These are phyloP conservation scores for Polydrusus tereticollis DNA, from an alignment of 2,888 invertebrate species.

Conservation along the genomic window DNA sequence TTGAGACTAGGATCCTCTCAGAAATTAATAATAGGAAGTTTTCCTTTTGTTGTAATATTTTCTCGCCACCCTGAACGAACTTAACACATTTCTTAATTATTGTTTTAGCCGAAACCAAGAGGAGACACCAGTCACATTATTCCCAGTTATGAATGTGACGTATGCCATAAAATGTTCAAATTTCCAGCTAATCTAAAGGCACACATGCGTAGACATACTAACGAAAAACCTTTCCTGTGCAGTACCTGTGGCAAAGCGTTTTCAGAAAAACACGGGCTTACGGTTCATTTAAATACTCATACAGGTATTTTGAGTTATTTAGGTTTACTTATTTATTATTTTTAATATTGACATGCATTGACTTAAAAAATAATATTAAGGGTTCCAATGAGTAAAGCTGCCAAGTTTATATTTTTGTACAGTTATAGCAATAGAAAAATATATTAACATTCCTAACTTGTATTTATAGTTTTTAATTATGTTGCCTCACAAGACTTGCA, in stretches of 20 bases:
- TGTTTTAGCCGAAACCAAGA: conserved; percentile 42
- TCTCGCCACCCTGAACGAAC: too few relatives aligned
- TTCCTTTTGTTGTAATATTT: background rate
- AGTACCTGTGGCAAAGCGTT: conserved; percentile 60
- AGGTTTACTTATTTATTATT: background rate
- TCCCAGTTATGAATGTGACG: conserved; percentile 36
- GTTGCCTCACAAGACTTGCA: too few relatives aligned
- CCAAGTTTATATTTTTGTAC: too few relatives aligned
- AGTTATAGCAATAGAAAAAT: too few relatives aligned
- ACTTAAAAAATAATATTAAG: background rate
- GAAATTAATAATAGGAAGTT: background rate
- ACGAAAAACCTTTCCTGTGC: conserved; percentile 58
- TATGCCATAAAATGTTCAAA: conserved; percentile 47
- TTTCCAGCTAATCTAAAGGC: conserved; percentile 42
- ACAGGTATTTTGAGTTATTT: conserved; percentile 29
- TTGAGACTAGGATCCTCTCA: too few relatives aligned
- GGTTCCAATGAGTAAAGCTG: background rate
- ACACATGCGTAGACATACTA: conserved; percentile 37
- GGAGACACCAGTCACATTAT: conserved; percentile 39
- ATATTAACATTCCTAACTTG: too few relatives aligned
- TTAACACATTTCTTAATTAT: background rate
- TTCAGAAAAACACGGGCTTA: conserved; percentile 52
- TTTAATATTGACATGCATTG: too few relatives aligned
- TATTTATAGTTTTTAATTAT: too few relatives aligned
- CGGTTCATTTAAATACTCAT: conserved; percentile 46